Conservation (phyloP, 2,113 vertebrate genomes). For the Petromus typicus region DNA sequence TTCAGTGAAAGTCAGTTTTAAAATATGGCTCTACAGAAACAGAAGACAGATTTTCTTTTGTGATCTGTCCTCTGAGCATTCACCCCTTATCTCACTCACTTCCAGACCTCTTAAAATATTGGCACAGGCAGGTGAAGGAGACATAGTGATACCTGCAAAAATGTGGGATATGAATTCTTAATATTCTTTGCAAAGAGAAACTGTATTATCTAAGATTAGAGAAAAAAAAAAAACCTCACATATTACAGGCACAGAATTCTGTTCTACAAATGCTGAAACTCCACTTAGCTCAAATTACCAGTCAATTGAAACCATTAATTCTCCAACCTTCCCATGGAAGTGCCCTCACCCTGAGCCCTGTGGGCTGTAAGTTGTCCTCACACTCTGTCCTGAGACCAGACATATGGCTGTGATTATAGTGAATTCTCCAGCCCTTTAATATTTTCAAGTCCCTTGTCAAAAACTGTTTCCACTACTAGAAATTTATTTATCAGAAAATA, state of each 20-base stretch:
- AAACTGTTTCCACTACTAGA: background rate
- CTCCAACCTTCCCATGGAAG: background rate
- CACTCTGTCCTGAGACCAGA: background rate
- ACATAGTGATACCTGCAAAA: background rate
- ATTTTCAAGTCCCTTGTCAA: background rate
- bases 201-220: background rate
- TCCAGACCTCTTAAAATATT: background rate
- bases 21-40: background rate
- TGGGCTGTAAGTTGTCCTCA: background rate
- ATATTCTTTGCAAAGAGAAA: conserved; percentile 11
- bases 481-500: background rate
- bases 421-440: background rate
- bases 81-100: background rate
- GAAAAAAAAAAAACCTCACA: background rate
- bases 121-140: background rate
- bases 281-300: background rate
- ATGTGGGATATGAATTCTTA: background rate
- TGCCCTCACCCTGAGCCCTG: accelerated
- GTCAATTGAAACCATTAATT: background rate
- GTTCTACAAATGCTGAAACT: background rate
- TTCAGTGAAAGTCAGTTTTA: background rate
- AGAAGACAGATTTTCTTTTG: background rate
- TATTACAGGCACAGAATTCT: background rate
- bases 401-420: background rate
- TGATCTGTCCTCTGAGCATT: background rate